Evolutionary conservation across 1,140 invertebrate genomes (phyloP), one percentile per base, ranked within the genome.

Genomic region (Hylaeus anthracinus): DNA sequence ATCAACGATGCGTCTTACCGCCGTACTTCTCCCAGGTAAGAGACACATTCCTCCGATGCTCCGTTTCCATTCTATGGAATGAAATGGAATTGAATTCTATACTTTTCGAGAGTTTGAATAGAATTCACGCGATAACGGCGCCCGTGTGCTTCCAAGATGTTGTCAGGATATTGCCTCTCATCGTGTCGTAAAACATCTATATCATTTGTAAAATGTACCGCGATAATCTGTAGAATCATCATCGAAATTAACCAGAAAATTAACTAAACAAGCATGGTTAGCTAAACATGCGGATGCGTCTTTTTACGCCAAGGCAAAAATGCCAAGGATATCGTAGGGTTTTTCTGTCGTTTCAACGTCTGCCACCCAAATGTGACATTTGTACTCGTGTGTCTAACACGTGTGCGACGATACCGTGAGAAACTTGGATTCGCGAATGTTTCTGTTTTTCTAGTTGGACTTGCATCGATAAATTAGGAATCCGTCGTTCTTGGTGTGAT

Each of bases 1-100:
- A 99, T 94, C 98, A 99, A 94, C 95, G 98, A 92, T 98, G 98
- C 92, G 97, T 97, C 78, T 94, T 99, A 85, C 97, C 98, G 65
- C 95, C 97, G 15, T 97, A 97, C 93, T 97, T 97, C 92, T 96
- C 95, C 90, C 97, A 98, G 96, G 97, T 98, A 94, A 94, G 94
- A 9, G 8, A 43, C 4, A 10, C n/a, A 41, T 79, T 71, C 56
- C 41, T 51, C 51, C 51, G 6, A 37, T 39, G 5, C 55, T 51
- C 39, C 15, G 26, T 5, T 53, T 53, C 37, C 9, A 39, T 37
- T 45, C 12, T 15, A 12, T 37, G n/a, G 3, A 53, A 14, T 41
- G 6, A 37, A 77, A 53, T 56, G 26, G 26, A 26, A 26, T 26
- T 26, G 26, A 26, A 26, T 26, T 26, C 43, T 5, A 37, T 51